phyloP scores from a whole-genome alignment of 2,888 invertebrate species.

The Gibbula magus region DNA sequence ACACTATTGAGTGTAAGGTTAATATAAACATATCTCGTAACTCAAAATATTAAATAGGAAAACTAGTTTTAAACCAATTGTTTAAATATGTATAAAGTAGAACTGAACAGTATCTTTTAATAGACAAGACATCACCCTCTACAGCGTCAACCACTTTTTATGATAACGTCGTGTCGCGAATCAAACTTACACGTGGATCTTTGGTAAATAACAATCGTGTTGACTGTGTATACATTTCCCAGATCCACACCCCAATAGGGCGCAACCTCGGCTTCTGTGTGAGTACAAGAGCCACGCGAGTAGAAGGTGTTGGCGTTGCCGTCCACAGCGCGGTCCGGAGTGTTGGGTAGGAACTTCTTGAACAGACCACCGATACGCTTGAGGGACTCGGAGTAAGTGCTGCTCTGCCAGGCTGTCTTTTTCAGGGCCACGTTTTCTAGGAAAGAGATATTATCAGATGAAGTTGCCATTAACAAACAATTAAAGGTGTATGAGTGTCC shows the following conservation, averaged over 20 bases:
- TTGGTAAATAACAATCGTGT: background rate
- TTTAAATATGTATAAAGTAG: no score
- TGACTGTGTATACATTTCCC: background rate
- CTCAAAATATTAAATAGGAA: no score
- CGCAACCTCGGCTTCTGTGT: background rate
- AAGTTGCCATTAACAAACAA: no score
- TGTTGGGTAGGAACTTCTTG: background rate
- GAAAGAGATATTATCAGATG: background rate
- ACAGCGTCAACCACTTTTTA: no score
- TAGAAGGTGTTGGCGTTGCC: background rate
- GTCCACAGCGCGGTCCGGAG: background rate
- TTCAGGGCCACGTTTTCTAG: background rate
- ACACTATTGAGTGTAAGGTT: no score
- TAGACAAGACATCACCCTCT: no score
- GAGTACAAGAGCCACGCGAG: background rate
- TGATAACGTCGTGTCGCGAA: no score
- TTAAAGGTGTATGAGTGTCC: no score
- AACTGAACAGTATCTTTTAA: no score
- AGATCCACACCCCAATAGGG: background rate
- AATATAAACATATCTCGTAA: no score
- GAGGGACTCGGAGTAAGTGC: background rate
- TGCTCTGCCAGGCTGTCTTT: background rate
- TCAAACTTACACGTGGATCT: background rate
- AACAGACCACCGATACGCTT: background rate
- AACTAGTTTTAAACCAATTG: no score